Conservation (phyloP, 2,888 invertebrate genomes). For the Trichopoda pennipes region DNA sequence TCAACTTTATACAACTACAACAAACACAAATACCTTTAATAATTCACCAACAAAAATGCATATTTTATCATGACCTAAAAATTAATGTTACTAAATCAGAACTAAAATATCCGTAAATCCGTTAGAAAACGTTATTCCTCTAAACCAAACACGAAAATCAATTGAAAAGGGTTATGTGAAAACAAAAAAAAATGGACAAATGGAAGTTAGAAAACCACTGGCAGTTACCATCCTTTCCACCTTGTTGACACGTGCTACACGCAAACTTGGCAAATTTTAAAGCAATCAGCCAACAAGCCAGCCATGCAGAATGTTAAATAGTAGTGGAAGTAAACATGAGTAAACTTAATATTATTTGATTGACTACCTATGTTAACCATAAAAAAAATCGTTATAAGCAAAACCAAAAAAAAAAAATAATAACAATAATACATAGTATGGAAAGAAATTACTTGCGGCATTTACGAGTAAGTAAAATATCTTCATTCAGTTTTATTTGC, state of each 20-base stretch:
- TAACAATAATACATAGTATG: not conserved
- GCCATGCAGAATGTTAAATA: conserved; percentile 38
- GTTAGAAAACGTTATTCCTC: conserved; percentile 34
- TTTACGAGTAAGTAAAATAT: conserved; percentile 13
- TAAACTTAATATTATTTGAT: conserved; percentile 28
- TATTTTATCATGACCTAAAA: conserved; percentile 48
- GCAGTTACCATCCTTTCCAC: conserved; percentile 19
- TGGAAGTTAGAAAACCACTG: not conserved
- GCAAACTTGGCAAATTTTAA: conserved; percentile 40
- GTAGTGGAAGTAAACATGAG: conserved; percentile 16
- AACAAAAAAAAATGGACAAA: not conserved
- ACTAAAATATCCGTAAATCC: conserved; percentile 43
- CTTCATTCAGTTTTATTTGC: not conserved
- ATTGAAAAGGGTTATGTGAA: conserved; percentile 28
- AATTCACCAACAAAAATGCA: conserved; percentile 35
- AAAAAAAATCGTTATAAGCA: conserved; percentile 19
- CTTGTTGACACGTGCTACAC: conserved; percentile 55
- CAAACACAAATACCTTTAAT: not conserved
- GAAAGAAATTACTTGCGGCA: conserved; percentile 38
- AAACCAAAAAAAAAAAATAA: conserved; percentile 7
- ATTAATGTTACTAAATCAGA: conserved; percentile 29
- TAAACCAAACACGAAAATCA: conserved; percentile 24
- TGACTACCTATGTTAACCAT: conserved; percentile 13
- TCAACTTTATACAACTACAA: conserved; percentile 11
- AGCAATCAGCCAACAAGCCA: conserved; percentile 48